Evolutionary conservation across 2,797 vertebrate species (phyloP).

Genomic region (Lates japonicus): DNA sequence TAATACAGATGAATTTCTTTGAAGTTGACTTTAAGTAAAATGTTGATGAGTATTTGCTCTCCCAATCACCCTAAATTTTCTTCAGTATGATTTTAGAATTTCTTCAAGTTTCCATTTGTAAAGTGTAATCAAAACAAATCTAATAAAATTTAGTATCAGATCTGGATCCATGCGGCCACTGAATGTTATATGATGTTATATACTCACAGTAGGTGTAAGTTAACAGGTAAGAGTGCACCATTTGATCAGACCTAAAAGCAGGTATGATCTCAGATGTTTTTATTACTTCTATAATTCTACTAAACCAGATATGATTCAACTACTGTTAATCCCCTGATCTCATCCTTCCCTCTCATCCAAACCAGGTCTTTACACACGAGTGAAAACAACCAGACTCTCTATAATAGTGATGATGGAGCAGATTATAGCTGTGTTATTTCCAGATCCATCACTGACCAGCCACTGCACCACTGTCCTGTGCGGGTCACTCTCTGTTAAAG

Average conservation of each 20-base stretch:
- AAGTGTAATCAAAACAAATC: background rate
- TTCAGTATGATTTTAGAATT: background rate
- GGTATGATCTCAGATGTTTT: background rate
- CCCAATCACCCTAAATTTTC: background rate
- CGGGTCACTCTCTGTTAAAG: slow-evolving; percentile 73
- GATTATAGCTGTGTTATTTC: slow-evolving; percentile 53
- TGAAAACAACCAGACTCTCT: slow-evolving; percentile 31
- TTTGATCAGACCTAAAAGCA: background rate
- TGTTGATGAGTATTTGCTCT: background rate
- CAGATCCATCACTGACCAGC: slow-evolving; percentile 54
- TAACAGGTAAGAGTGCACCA: background rate
- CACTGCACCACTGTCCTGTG: slow-evolving; percentile 44
- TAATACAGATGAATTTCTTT: background rate
- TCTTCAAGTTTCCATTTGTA: background rate
- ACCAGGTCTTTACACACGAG: background rate
- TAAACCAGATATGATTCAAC: background rate
- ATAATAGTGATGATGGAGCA: slow-evolving; percentile 35
- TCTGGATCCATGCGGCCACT: background rate
- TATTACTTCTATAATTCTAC: too few species aligned
- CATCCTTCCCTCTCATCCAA: background rate
- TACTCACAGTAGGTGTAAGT: background rate
- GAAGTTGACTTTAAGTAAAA: background rate
- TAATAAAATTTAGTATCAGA: background rate
- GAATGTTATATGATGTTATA: background rate
- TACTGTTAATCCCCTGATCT: background rate